phyloP scores from a whole-genome alignment of 92 coral and sea anemone species.

The Epizoanthus scotinus region DNA sequence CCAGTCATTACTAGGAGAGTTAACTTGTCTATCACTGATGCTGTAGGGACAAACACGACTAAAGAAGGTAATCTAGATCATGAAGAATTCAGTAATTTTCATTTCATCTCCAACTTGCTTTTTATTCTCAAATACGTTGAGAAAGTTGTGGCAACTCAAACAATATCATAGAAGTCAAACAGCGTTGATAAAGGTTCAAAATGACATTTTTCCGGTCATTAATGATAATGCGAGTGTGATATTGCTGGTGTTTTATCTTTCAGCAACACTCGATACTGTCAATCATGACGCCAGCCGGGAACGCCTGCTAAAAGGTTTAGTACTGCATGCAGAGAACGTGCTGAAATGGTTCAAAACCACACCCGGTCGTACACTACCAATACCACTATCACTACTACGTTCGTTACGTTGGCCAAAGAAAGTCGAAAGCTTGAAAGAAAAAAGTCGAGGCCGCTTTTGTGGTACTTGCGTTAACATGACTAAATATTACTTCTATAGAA shows the following conservation, averaged over 20 bases:
- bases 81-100: conserved; percentile 24
- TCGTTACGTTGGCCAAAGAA: too few species aligned
- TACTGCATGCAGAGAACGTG: background rate
- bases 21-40: conserved; percentile 31
- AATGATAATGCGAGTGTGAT: background rate
- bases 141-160: conserved; percentile 30
- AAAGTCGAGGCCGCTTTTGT: too few species aligned
- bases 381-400: too few species aligned
- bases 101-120: conserved; percentile 14
- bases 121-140: background rate
- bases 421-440: too few species aligned
- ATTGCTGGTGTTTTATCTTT: background rate
- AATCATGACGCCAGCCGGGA: too few species aligned
- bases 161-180: conserved; percentile 22
- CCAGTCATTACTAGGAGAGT: conserved; percentile 42
- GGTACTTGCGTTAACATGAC: too few species aligned
- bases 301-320: conserved; percentile 15
- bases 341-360: conserved; percentile 27
- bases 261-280: too few species aligned
- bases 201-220: background rate
- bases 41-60: conserved; percentile 34
- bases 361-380: too few species aligned
- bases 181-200: conserved; percentile 33
- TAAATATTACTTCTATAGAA: too few species aligned
- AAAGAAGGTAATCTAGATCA: conserved; percentile 26